Conservation (phyloP, 2,888 invertebrate genomes). For the Micropterix aruncella region DNA sequence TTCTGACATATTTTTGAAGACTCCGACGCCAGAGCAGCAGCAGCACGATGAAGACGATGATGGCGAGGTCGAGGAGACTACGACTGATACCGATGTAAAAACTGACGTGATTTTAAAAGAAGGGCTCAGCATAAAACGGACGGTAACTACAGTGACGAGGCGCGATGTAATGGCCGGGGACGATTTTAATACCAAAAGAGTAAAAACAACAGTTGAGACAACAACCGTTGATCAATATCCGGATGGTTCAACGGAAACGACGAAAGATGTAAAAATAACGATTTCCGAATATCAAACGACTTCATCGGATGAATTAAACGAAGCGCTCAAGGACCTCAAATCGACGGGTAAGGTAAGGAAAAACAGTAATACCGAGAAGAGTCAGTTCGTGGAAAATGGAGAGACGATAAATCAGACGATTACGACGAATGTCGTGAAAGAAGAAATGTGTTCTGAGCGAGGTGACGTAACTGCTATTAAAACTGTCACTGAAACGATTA, state of each 20-base stretch:
- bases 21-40: conserved; percentile 12
- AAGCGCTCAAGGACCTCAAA: conserved; percentile 26
- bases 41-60: conserved; percentile 19
- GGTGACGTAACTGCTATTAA: conserved; percentile 31
- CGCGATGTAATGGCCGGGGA: conserved; percentile 33
- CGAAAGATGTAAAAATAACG: conserved; percentile 37
- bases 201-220: conserved; percentile 42
- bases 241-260: conserved; percentile 40
- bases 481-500: conserved; percentile 32
- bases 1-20: conserved; percentile 22
- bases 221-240: conserved; percentile 32
- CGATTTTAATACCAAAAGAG: conserved; percentile 37
- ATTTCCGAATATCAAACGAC: conserved; percentile 36
- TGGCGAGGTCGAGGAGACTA: conserved; percentile 28
- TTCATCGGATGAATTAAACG: conserved; percentile 31
- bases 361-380: conserved; percentile 34
- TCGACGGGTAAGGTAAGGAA: conserved; percentile 31
- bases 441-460: conserved; percentile 26
- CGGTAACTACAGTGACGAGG: conserved; percentile 32
- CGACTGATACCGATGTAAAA: conserved; percentile 28
- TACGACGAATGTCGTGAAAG: conserved; percentile 30
- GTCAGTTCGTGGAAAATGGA: conserved; percentile 29
- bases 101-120: conserved; percentile 25
- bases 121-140: conserved; percentile 24
- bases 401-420: conserved; percentile 30